Base-by-base conservation (phyloP, 2,797 vertebrate genomes). In the Tauraco hartlaubi region DNA sequence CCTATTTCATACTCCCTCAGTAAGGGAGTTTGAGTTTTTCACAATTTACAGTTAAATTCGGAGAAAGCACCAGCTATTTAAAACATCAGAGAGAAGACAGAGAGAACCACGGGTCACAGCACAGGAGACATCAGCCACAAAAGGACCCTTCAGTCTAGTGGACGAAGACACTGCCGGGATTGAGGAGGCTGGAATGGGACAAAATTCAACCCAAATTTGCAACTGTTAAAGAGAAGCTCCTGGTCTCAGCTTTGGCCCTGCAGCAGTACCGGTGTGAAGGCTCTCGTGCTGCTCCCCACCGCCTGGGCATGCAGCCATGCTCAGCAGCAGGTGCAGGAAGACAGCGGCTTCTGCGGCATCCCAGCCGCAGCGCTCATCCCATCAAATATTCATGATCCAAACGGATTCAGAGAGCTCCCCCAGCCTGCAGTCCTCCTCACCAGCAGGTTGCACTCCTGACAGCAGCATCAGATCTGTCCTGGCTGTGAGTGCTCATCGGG, bases 271-370 rank as follows among this genome's bases (percentile, higher is more conserved):
- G 21, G 9, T 8, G 1, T 5, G 12, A 8, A 22, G 52, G 62
- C 8, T 35, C 48, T 29, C 0, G 0, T 64, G 64, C 48, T 58
- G 81, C 18, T 75, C 22, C 21, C 51, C 26, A 0, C 1, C 41
- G 5, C 59, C 58, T 35, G 28, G 20, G 83, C 61, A 25, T 7
- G 7, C 33, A 21, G 55, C 0, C 23, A 12, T 1, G 35, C 29
- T 63, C 15, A 9, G 64, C 64, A 86, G 43, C n/a, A 26, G 9
- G 9, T 9, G 12, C 2, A 44, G 77, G 18, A 55, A 33, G 52
- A 73, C 16, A 2, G 79, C 3, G 7, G 39, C 51, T 62, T 81
- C 74, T 73, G 56, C 14, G 2, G 11, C 15, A 43, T n/a, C 75
- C 71, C 61, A 71, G 48, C 83, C 71, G 58, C 68, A 72, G 41